Evolutionary conservation across 2,888 invertebrate species (phyloP).

Genomic region (Lypha dubia): DNA sequence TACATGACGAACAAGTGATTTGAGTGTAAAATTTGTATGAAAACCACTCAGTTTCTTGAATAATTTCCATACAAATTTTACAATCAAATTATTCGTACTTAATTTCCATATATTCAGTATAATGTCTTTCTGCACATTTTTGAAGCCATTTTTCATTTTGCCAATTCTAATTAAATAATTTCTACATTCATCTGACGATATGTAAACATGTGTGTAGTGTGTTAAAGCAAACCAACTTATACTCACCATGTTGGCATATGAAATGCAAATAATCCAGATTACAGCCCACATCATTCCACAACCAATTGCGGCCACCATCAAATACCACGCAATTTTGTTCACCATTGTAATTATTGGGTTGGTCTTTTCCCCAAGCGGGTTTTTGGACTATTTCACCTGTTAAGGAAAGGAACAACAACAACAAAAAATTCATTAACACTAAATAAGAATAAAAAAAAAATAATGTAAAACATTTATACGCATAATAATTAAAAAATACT

Average conservation of each 20-base stretch:
- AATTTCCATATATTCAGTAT: too few species aligned
- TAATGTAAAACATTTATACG: not conserved
- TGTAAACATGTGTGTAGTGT: not conserved
- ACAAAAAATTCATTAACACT: slow-evolving; percentile 12
- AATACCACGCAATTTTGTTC: slow-evolving; percentile 97
- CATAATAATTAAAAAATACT: slow-evolving; percentile 12
- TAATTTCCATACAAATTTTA: too few species aligned
- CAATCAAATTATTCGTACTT: too few species aligned
- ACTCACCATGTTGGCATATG: slow-evolving; percentile 96
- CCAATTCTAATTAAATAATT: too few species aligned
- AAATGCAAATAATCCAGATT: slow-evolving; percentile 96
- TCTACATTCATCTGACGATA: too few species aligned
- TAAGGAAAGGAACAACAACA: slow-evolving; percentile 12
- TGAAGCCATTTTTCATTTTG: too few species aligned
- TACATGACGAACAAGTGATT: too few species aligned
- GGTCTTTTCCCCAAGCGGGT: slow-evolving; percentile 96
- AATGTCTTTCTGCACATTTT: too few species aligned
- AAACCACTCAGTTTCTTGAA: too few species aligned
- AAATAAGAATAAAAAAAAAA: slow-evolving; percentile 17
- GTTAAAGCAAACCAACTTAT: not conserved
- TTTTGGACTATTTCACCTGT: slow-evolving; percentile 90
- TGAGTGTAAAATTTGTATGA: too few species aligned
- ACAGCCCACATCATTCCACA: slow-evolving; percentile 97
- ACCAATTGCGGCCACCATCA: slow-evolving; percentile 94
- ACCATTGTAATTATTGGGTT: slow-evolving; percentile 97